Conservation (phyloP, 2,888 invertebrate species). For the Proisotoma minuta region DNA sequence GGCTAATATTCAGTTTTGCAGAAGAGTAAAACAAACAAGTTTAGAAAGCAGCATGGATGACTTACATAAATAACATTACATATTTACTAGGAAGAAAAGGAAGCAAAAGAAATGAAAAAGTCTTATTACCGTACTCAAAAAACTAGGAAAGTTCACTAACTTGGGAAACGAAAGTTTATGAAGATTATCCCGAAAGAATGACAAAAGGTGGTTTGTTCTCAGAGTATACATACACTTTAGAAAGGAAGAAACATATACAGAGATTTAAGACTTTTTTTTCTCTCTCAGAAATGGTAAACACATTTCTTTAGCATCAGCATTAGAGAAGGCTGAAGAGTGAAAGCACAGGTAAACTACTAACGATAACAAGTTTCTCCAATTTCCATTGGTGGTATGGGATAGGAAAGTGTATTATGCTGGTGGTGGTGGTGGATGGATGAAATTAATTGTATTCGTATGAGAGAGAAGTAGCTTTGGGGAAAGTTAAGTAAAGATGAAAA, state of each 20-base stretch:
- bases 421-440: not conserved
- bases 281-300: not conserved
- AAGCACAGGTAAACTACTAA: not conserved
- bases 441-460: constrained; percentile 1
- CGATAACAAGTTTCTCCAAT: constrained; percentile 1
- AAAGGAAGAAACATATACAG: not conserved
- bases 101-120: too few species aligned
- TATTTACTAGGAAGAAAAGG: too few species aligned
- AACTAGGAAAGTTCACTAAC: too few species aligned
- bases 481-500: constrained; percentile 5
- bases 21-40: too few species aligned
- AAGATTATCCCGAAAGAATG: constrained; percentile 5
- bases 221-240: not conserved
- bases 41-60: too few species aligned
- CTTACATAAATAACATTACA: too few species aligned
- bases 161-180: constrained; percentile 15
- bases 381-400: not conserved
- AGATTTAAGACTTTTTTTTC: not conserved
- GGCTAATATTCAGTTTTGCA: too few species aligned
- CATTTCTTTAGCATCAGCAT: not conserved
- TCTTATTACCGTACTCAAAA: too few species aligned
- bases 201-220: constrained; percentile 9
- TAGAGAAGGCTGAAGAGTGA: not conserved
- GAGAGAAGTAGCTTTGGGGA: not conserved
- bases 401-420: not conserved